Evolutionary conservation across 2,888 invertebrate genomes (phyloP), one percentile per base, ranked within the genome.

Genomic region (Augochlorella aurata): DNA sequence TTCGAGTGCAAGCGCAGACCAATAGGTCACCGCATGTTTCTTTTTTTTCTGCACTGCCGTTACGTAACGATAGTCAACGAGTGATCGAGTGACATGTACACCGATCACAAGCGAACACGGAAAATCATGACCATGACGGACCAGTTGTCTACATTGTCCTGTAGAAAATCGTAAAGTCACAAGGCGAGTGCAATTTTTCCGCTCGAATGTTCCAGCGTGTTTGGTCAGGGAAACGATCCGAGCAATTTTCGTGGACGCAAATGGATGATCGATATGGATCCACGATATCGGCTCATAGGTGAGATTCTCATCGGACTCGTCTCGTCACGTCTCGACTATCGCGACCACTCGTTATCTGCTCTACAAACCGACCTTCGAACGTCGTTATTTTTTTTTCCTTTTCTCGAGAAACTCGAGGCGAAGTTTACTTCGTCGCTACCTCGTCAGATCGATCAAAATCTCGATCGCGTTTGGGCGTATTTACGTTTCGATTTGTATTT

Each of bases 241-340:
- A 7, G 50, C 16, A 16, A 65, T n/a, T 38, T 65, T 65, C n/a
- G n/a, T 38, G n/a, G 44, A 9, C 12, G 38, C 38, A 8, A 4
- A 38, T 12, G 65, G 65, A 44, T 18, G 18, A 65, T 65, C 65
- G 38, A 65, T 44, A 44, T 12, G 44, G 65, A 65, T n/a, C 65
- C n/a, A 65, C 38, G 65, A 63, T 80, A 82, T 68, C 76, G 63
- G 21, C 16, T 18, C 14, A 29, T 63, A 68, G 68, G 45, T 58
- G 50, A 81, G 82, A 81, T 81, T 77, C 63, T 71, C 66, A 74
- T 81, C 81, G 14, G 63, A 50, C 16, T 8, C 38, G 75, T 71
- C 14, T 72, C n/a, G 80, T 83, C 79, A 84, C 75, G 82, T 84
- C 79, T 54, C 82, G 80, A 79, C 77, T 85, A 85, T 87, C 85